These are phyloP conservation scores for Drosophila santomea DNA, from an alignment of 1,140 invertebrate species.

Conservation along the genomic window DNA sequence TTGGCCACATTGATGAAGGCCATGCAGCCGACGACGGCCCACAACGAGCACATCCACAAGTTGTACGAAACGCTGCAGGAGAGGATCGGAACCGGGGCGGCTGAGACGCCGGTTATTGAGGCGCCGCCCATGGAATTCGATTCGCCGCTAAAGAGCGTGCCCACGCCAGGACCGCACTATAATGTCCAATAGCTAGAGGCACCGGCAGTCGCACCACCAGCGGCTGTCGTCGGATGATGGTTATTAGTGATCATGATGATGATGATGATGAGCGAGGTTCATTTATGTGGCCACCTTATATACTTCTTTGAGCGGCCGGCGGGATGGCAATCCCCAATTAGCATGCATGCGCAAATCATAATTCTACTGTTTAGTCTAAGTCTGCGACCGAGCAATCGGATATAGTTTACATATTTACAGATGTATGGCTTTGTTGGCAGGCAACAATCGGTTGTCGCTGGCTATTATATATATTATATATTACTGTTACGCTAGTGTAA, in stretches of 20 bases:
- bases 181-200: constrained; percentile 64
- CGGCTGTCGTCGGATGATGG: constrained; percentile 44
- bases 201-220: constrained; percentile 27
- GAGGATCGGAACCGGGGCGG: constrained; percentile 88
- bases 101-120: constrained; percentile 86
- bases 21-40: constrained; percentile 93
- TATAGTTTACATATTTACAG: constrained; percentile 20
- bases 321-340: not conserved
- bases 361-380: constrained; percentile 12
- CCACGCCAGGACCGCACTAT: constrained; percentile 91
- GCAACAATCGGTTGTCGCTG: constrained; percentile 16
- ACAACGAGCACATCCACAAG: constrained; percentile 93
- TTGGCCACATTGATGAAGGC: constrained; percentile 94
- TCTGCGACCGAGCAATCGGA: constrained; percentile 10
- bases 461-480: constrained; percentile 37
- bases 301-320: constrained; percentile 2
- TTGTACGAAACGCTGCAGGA: constrained; percentile 91
- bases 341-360: constrained; percentile 8
- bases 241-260: not conserved
- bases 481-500: constrained; percentile 41
- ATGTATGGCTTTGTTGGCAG: constrained; percentile 33
- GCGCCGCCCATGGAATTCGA: constrained; percentile 86
- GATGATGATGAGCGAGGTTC: not conserved
- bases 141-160: constrained; percentile 94
- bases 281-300: not conserved